These are phyloP conservation scores for Diachasma alloeum DNA, from an alignment of 1,140 invertebrate species.

Conservation along the genomic window DNA sequence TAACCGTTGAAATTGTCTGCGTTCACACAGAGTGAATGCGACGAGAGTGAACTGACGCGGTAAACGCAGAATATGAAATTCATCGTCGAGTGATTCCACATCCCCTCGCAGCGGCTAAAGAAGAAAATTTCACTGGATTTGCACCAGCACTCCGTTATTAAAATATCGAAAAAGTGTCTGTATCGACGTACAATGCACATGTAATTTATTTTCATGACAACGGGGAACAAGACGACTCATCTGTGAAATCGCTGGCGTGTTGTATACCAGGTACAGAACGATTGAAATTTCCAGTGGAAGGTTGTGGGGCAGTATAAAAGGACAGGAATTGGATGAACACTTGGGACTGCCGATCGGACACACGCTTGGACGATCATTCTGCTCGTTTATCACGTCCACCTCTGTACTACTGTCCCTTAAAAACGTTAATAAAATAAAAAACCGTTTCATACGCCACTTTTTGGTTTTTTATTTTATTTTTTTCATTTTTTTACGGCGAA, in stretches of 20 bases:
- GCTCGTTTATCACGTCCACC: neutral
- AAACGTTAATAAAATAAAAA: slow-evolving; percentile 9
- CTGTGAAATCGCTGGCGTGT: slow-evolving; percentile 24
- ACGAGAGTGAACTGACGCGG: neutral
- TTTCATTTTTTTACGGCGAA: neutral
- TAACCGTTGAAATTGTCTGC: neutral
- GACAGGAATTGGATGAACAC: slow-evolving; percentile 16
- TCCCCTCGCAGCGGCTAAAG: neutral
- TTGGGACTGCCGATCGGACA: slow-evolving; percentile 16
- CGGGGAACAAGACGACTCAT: neutral
- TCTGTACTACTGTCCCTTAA: neutral
- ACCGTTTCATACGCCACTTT: neutral
- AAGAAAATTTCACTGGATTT: neutral
- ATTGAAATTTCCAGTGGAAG: slow-evolving; percentile 17
- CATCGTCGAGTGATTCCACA: neutral
- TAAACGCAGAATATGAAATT: neutral
- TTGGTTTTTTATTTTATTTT: neutral
- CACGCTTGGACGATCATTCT: neutral
- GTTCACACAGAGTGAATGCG: neutral
- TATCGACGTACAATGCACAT: neutral
- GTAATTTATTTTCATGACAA: neutral
- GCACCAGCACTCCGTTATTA: neutral
- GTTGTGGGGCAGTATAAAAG: neutral
- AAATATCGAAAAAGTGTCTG: too few species aligned
- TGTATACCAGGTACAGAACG: neutral